Conservation (phyloP, 2,888 invertebrate species). For the Pomacea canaliculata region DNA sequence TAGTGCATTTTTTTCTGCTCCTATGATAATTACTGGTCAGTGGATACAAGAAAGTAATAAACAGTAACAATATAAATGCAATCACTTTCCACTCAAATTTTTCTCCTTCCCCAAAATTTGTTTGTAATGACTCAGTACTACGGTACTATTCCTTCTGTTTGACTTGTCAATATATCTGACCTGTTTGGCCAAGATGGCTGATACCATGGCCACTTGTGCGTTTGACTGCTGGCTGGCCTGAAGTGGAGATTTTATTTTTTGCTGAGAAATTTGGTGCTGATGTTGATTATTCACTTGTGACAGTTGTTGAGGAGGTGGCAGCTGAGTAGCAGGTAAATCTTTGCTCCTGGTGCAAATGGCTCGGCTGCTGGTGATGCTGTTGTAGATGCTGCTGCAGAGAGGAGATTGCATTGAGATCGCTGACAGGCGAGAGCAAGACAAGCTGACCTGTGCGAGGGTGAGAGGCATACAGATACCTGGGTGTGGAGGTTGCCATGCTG, state of each 20-base stretch:
- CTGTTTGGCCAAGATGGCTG: no score
- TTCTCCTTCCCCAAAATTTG: no score
- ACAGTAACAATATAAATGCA: no score
- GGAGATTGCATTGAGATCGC: constrained; percentile 5
- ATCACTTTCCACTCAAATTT: no score
- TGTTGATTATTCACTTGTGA: not conserved
- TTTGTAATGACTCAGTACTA: no score
- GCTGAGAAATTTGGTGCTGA: constrained; percentile 1
- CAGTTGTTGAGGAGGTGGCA: not conserved
- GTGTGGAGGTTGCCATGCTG: constrained; percentile 8
- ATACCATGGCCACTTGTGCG: no score
- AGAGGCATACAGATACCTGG: constrained; percentile 20
- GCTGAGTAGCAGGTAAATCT: not conserved
- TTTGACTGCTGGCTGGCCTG: not conserved
- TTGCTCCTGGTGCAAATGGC: not conserved
- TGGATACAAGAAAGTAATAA: no score
- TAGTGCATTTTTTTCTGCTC: no score
- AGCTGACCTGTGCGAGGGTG: constrained; percentile 22
- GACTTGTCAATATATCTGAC: no score
- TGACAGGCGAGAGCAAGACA: constrained; percentile 12
- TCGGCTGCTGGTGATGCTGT: not conserved
- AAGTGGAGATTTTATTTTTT: not conserved
- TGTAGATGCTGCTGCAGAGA: not conserved
- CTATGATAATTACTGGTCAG: no score
- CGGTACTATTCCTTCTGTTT: no score